Percentiles rank a stretch among this genome's conserved stretches.
Evolutionary conservation across 2,888 invertebrate genomes (phyloP).

Genomic region (Ecliptopera silaceata): DNA sequence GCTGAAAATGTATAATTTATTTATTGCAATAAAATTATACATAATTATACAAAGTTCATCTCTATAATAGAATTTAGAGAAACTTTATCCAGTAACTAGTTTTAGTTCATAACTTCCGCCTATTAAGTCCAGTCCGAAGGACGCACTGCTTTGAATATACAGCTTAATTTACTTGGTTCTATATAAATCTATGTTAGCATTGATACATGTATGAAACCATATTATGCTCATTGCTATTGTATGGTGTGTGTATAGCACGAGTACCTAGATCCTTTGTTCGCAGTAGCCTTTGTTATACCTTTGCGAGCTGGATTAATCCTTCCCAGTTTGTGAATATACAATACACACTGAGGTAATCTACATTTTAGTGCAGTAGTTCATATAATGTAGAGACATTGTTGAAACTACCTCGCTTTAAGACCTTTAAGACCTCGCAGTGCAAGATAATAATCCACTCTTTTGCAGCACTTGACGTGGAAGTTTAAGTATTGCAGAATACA

Average conservation of each 20-base stretch:
- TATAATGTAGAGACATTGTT: too few relatives aligned
- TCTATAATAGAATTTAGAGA: too few relatives aligned
- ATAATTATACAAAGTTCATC: too few relatives aligned
- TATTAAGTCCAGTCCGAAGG: too few relatives aligned
- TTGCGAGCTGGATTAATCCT: slow-evolving; percentile 13
- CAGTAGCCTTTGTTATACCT: slow-evolving; percentile 7
- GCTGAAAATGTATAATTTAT: too few relatives aligned
- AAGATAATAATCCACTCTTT: neutral
- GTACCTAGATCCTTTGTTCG: slow-evolving; percentile 6
- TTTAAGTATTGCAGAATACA: neutral
- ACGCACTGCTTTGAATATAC: too few relatives aligned
- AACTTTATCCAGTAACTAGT: too few relatives aligned
- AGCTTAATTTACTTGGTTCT: too few relatives aligned
- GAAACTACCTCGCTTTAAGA: neutral
- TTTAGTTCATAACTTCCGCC: too few relatives aligned
- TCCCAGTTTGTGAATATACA: slow-evolving; percentile 8
- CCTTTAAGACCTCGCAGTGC: slow-evolving; percentile 3
- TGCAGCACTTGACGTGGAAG: neutral
- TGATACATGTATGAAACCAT: neutral
- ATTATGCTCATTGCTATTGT: neutral
- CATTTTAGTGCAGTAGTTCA: neutral
- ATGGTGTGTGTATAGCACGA: neutral
- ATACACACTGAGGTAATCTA: neutral
- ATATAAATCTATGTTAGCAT: too few relatives aligned
- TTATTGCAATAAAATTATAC: too few relatives aligned